phyloP scores from a whole-genome alignment of 2,888 invertebrate species.

The Scaptomyza cyrtandrae region DNA sequence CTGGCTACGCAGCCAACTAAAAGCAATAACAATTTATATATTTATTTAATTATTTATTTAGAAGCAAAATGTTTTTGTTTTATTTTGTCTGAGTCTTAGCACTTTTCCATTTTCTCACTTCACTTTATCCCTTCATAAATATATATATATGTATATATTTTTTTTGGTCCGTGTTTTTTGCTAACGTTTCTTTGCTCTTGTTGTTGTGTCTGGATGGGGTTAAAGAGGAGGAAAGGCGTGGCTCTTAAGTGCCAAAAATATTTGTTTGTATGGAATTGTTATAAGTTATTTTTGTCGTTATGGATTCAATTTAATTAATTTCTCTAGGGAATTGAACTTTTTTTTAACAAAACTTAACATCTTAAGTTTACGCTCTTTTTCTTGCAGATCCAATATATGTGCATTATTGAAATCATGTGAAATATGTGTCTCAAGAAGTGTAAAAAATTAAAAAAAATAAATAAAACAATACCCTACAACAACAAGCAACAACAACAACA shows the following conservation, averaged over 20 bases:
- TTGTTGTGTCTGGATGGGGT: slow-evolving; percentile 39
- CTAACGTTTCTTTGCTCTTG: slow-evolving; percentile 21
- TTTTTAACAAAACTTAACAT: no score
- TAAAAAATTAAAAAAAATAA: not conserved
- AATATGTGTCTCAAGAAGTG: slow-evolving; percentile 24
- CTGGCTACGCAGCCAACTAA: slow-evolving; percentile 35
- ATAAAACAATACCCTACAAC: not conserved
- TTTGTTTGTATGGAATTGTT: slow-evolving; percentile 23
- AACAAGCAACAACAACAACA: slow-evolving; percentile 17
- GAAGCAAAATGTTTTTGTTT: slow-evolving; percentile 11
- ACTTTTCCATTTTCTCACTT: not conserved
- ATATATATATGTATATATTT: no score
- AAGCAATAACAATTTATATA: slow-evolving; percentile 12
- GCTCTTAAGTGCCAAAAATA: slow-evolving; percentile 39
- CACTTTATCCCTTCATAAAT: no score
- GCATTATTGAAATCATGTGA: slow-evolving; percentile 44
- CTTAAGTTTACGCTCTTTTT: slow-evolving; percentile 5
- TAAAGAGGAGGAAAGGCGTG: slow-evolving; percentile 49
- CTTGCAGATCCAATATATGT: slow-evolving; percentile 47
- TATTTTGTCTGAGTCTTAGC: slow-evolving; percentile 7
- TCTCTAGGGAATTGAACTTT: not conserved
- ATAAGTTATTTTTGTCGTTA: slow-evolving; percentile 22
- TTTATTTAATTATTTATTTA: slow-evolving; percentile 32
- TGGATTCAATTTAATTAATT: slow-evolving; percentile 3
- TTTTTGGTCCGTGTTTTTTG: slow-evolving; percentile 18